Evolutionary conservation across 2,888 invertebrate species (phyloP).

Genomic region (Stomorhina lunata): DNA sequence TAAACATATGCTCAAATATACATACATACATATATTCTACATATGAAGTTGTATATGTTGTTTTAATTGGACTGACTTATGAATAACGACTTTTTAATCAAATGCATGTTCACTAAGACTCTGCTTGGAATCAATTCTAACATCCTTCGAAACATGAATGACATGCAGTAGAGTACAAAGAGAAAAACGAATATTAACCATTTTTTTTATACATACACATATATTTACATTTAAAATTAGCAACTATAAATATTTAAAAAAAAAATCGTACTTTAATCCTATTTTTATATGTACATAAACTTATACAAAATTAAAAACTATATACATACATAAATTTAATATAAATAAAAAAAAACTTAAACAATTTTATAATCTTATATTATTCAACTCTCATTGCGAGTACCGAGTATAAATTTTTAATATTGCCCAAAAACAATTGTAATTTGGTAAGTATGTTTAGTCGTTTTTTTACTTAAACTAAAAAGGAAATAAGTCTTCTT

Average conservation of each 20-base stretch:
- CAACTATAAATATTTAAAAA: constrained; percentile 31
- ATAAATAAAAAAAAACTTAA: constrained; percentile 29
- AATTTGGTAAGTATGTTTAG: too few relatives aligned
- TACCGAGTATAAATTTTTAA: too few relatives aligned
- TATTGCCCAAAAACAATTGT: too few relatives aligned
- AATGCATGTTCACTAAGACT: constrained; percentile 44
- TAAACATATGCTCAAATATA: neutral
- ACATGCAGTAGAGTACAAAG: constrained; percentile 64
- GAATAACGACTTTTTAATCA: constrained; percentile 16
- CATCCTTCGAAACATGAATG: constrained; percentile 50
- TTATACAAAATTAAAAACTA: constrained; percentile 30
- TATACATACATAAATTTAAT: constrained; percentile 26
- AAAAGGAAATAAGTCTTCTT: too few relatives aligned
- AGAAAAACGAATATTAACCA: constrained; percentile 54
- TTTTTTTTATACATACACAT: constrained; percentile 44
- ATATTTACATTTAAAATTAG: constrained; percentile 50
- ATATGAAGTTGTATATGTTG: neutral
- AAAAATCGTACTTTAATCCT: constrained; percentile 53
- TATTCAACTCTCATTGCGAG: too few relatives aligned
- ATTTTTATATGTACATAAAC: constrained; percentile 64
- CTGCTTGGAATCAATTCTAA: constrained; percentile 10
- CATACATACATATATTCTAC: neutral
- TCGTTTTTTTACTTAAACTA: too few relatives aligned
- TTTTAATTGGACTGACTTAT: neutral
- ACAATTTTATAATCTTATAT: neutral